These are phyloP conservation scores for Syngnathus scovelli DNA, from an alignment of 2,113 vertebrate species.

Conservation along the genomic window DNA sequence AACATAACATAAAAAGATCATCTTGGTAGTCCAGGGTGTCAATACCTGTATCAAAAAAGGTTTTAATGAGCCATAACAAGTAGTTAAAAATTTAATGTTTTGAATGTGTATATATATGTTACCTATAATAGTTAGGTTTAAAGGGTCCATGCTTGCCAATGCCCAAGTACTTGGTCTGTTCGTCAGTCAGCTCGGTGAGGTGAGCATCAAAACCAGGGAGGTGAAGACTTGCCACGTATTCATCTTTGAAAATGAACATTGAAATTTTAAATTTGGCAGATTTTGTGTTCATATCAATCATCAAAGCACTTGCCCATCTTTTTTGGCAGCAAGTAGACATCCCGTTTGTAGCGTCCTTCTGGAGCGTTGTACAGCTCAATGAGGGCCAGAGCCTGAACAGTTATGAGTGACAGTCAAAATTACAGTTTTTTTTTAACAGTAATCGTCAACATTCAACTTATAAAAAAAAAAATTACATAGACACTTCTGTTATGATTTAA, in stretches of 20 bases:
- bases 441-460: too few species aligned
- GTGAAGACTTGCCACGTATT: constrained; percentile 61
- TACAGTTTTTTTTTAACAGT: too few species aligned
- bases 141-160: constrained; percentile 55
- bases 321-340: constrained; percentile 88
- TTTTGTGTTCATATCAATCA: neutral
- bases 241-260: constrained; percentile 40
- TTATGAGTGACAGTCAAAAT: neutral
- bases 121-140: constrained; percentile 61
- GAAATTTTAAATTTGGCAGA: neutral
- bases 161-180: constrained; percentile 57
- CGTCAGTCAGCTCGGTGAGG: constrained; percentile 54
- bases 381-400: constrained; percentile 56
- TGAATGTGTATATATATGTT: neutral
- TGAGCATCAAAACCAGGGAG: constrained; percentile 53
- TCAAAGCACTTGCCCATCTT: constrained; percentile 83
- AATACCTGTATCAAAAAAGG: constrained; percentile 37
- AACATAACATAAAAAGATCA: neutral
- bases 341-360: constrained; percentile 87
- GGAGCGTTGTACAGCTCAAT: constrained; percentile 91
- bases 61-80: neutral
- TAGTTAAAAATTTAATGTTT: neutral
- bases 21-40: neutral
- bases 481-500: too few species aligned
- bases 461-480: too few species aligned